Base-by-base conservation (phyloP, 2,888 invertebrate genomes). In the Chorisops tibialis region DNA sequence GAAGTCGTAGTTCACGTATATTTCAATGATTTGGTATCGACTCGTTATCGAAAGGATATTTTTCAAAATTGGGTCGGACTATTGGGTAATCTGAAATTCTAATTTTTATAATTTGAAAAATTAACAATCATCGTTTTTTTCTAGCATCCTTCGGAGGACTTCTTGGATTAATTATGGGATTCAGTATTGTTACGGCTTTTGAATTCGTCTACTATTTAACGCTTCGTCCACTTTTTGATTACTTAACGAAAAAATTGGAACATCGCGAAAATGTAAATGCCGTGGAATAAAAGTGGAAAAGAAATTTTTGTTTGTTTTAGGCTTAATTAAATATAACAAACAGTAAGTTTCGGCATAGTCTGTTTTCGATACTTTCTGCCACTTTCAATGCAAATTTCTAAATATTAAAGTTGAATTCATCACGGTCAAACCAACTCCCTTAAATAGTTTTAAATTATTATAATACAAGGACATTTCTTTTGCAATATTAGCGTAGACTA, bases 61-160 rank as follows among this genome's bases (percentile, higher is more conserved):
- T 83, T 83, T 73, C 83, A 85, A 68, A 86, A 84, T 70, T 88
- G 88, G 88, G 83, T 87, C 66, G 85, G 85, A 66, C 76, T 87
- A 67, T 79, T 88, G 63, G 87, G 88, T 88, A 21, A n/a, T 48
- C 12, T 48, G 24, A 21, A 9, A 3, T 48, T 22, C 16, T 43
- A 7, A 16, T 14, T 14, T 19, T 1, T 22, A 19, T 16, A 47
- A 47, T 47, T 47, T 39, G 18, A 18, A 41, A 16, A 39, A 39
- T 12, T 16, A 39, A 39, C 12, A 14, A 12, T 7, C 19, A 19
- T 38, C 6, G 4, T 7, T 16, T 38, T 38, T 50, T 3, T 18
- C 19, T 30, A 87, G 88, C 87, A 67, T 84, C 86, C 1, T 87
- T 87, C 68, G 88, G 88, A 0, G 88, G 88, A 14, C 79, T 88